Evolutionary conservation across 53 echinoderm and acorn worm species (phyloP).

Genomic region (Antedon mediterranea): DNA sequence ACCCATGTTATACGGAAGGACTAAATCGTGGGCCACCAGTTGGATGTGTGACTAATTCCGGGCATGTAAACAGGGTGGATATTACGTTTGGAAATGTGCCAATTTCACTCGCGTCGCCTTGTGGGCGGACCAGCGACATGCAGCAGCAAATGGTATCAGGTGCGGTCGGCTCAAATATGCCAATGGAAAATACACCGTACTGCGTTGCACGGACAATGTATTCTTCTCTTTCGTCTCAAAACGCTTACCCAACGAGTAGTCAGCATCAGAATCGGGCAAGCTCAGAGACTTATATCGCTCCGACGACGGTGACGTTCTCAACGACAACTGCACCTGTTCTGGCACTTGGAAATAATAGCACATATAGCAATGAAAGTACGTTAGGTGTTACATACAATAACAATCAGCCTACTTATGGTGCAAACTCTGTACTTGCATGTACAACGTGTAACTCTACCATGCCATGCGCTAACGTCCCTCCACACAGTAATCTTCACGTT

Average conservation of each 20-base stretch:
- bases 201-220: background rate
- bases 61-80: background rate
- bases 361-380: constrained; percentile 10
- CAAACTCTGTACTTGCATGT: constrained; percentile 20
- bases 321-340: constrained; percentile 34
- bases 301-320: constrained; percentile 56
- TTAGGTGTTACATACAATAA: constrained; percentile 36
- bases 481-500: constrained; percentile 16
- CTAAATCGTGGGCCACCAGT: background rate
- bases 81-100: background rate
- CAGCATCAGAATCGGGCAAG: background rate
- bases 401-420: constrained; percentile 30
- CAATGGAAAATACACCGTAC: background rate
- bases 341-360: constrained; percentile 12
- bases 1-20: background rate
- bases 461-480: constrained; percentile 43
- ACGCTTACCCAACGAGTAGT: background rate
- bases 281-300: constrained; percentile 16
- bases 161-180: background rate
- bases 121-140: background rate
- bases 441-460: constrained; percentile 63
- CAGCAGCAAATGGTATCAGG: background rate
- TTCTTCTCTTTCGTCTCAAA: background rate
- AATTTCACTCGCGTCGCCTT: background rate
- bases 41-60: background rate